phyloP scores from a whole-genome alignment of 1,140 invertebrate species.

The Callitettix versicolor region DNA sequence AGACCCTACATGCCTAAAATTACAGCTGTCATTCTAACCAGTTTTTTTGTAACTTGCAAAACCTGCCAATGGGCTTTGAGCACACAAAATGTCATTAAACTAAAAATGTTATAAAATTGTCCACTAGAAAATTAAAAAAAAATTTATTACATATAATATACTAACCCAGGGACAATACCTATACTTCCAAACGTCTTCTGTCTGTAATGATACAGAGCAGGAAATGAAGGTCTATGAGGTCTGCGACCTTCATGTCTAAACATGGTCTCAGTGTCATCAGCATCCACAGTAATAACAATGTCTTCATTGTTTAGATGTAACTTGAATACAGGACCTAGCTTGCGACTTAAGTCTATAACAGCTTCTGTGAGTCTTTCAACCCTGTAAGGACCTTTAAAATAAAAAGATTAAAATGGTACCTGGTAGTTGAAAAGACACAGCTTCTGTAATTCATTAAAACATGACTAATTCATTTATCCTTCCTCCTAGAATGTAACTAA shows the following conservation, averaged over 20 bases:
- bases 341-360: conserved; percentile 27
- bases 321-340: conserved; percentile 31
- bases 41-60: too few species aligned
- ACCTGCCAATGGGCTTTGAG: too few species aligned
- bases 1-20: too few species aligned
- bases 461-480: background rate
- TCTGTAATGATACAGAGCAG: conserved; percentile 29
- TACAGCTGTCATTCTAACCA: too few species aligned
- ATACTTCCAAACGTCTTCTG: conserved; percentile 28
- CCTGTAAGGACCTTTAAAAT: conserved; percentile 28
- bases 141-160: background rate
- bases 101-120: too few species aligned
- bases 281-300: conserved; percentile 30
- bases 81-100: too few species aligned
- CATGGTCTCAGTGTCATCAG: conserved; percentile 30
- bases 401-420: background rate
- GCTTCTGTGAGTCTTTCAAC: conserved; percentile 32
- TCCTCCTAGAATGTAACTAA: too few species aligned
- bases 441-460: too few species aligned
- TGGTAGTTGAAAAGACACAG: background rate
- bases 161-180: conserved; percentile 31
- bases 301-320: conserved; percentile 28
- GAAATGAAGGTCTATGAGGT: conserved; percentile 31
- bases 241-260: conserved; percentile 30
- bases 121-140: too few species aligned